Evolutionary conservation across 1,140 invertebrate species (phyloP).

Genomic region (Trichonephila clavipes): DNA sequence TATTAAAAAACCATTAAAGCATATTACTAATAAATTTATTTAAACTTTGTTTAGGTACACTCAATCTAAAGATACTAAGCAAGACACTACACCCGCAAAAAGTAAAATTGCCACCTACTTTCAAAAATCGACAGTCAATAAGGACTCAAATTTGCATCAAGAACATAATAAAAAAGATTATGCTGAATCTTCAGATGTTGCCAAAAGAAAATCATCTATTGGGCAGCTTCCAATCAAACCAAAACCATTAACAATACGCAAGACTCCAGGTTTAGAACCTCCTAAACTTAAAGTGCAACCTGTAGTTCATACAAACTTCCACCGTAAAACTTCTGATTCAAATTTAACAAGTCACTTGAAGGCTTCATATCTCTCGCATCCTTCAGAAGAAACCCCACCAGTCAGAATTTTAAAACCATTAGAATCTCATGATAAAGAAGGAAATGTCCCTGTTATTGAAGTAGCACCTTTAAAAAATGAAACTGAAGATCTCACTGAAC

Average conservation of each 20-base stretch:
- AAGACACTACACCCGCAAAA: slow-evolving; percentile 10
- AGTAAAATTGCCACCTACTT: slow-evolving; percentile 69
- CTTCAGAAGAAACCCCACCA: not conserved
- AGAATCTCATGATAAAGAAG: slow-evolving; percentile 1
- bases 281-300: slow-evolving; percentile 74
- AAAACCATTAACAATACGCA: slow-evolving; percentile 76
- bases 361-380: slow-evolving; percentile 30
- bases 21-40: not conserved
- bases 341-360: slow-evolving; percentile 33
- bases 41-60: slow-evolving; percentile 44
- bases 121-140: slow-evolving; percentile 23
- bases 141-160: slow-evolving; percentile 14
- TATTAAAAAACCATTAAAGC: not conserved
- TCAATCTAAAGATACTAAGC: slow-evolving; percentile 3
- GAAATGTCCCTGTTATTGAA: slow-evolving; percentile 9
- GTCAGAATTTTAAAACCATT: not conserved
- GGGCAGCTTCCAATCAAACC: slow-evolving; percentile 73
- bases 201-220: slow-evolving; percentile 43
- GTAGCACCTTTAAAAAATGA: slow-evolving; percentile 46
- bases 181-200: slow-evolving; percentile 20
- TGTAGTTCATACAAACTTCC: slow-evolving; percentile 27
- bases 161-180: slow-evolving; percentile 23
- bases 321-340: slow-evolving; percentile 57
- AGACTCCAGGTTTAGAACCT: slow-evolving; percentile 72
- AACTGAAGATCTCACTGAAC: not conserved